A percentile compares a stretch with the other conserved stretches of the same genome.
These are phyloP conservation scores for Stylophora pistillata DNA, from an alignment of 64 coral and sea anemone genomes.

Conservation along the genomic window DNA sequence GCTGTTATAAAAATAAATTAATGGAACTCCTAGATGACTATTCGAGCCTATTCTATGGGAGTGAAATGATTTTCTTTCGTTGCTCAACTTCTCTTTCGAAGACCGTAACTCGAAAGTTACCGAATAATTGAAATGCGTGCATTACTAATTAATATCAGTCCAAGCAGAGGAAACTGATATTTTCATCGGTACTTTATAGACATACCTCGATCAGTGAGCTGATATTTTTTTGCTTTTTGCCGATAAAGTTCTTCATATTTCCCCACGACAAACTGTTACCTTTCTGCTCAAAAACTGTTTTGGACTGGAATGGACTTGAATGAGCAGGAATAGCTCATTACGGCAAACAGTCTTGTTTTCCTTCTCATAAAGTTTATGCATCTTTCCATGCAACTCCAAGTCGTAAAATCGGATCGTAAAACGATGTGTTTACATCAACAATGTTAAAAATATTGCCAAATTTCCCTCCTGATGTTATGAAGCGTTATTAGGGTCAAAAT, in stretches of 20 bases:
- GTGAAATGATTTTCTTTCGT: too few relatives aligned
- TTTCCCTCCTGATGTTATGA: too few relatives aligned
- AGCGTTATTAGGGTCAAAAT: too few relatives aligned
- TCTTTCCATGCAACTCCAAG: not conserved
- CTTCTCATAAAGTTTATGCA: not conserved
- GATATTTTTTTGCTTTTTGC: not conserved
- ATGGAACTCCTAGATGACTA: too few relatives aligned
- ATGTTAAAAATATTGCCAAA: not conserved
- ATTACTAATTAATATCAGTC: too few relatives aligned
- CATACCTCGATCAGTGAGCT: not conserved
- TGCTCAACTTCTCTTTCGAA: too few relatives aligned
- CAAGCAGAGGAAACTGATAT: too few relatives aligned
- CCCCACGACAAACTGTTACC: not conserved
- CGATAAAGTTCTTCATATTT: not conserved
- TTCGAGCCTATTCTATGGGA: too few relatives aligned
- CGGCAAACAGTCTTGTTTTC: not conserved
- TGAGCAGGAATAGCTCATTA: not conserved
- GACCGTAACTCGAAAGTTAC: too few relatives aligned
- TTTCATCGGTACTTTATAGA: not conserved
- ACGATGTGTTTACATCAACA: not conserved
- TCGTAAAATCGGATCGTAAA: not conserved
- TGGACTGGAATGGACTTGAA: conserved; percentile 20
- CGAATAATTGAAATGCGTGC: too few relatives aligned
- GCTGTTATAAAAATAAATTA: too few relatives aligned
- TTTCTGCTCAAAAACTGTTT: not conserved